Percentiles rank a stretch among this genome's conserved stretches.
Conservation (phyloP, 2,797 vertebrate species). For the Halcyon smyrnensis region DNA sequence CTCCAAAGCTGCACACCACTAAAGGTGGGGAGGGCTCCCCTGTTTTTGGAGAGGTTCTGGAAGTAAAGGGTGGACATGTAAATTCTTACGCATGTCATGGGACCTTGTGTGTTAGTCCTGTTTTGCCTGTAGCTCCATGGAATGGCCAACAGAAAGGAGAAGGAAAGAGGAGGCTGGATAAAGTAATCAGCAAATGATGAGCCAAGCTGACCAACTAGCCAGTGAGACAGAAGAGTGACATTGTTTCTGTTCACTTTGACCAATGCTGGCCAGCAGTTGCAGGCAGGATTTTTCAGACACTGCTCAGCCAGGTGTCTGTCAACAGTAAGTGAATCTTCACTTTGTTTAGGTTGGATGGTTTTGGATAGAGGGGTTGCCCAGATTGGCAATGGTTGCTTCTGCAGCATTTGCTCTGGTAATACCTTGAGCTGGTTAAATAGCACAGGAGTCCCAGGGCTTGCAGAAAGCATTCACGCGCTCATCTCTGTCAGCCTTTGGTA, state of each 20-base stretch:
- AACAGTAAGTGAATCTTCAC: background rate
- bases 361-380: background rate
- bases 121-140: background rate
- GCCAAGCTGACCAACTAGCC: background rate
- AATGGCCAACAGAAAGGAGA: background rate
- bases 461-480: background rate
- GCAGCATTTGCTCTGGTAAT: background rate
- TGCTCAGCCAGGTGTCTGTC: background rate
- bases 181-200: background rate
- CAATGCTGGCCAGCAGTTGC: background rate
- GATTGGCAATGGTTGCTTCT: background rate
- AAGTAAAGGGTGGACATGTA: background rate
- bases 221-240: background rate
- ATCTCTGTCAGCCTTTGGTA: background rate
- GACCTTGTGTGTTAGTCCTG: background rate
- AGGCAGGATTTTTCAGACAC: background rate
- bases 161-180: background rate
- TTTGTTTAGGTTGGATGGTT: background rate
- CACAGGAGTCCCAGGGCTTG: background rate
- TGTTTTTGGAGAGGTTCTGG: background rate
- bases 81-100: background rate
- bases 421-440: background rate
- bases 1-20: background rate
- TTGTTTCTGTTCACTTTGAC: slow-evolving; percentile 5
- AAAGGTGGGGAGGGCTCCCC: background rate